phyloP scores from a whole-genome alignment of 1,140 invertebrate genomes.

The Temnothorax curvispinosus region DNA sequence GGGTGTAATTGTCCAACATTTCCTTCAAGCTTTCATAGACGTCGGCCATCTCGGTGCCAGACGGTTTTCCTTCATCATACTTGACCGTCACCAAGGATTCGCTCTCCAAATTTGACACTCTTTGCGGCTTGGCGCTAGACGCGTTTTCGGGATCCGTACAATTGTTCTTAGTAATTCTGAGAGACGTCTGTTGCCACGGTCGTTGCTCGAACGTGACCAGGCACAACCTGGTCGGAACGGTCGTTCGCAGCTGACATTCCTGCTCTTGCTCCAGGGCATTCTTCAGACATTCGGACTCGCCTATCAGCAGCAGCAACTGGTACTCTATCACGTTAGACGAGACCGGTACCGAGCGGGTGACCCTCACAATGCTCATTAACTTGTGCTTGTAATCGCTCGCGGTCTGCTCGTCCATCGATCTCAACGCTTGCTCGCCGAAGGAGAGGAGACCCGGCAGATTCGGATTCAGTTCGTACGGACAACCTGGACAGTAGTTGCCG shows the following conservation, averaged over 20 bases:
- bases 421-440: slow-evolving; percentile 77
- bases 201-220: slow-evolving; percentile 80
- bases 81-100: slow-evolving; percentile 64
- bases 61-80: slow-evolving; percentile 49
- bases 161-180: slow-evolving; percentile 80
- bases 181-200: slow-evolving; percentile 76
- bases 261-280: slow-evolving; percentile 75
- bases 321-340: slow-evolving; percentile 80
- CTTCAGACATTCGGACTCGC: slow-evolving; percentile 81
- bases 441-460: slow-evolving; percentile 77
- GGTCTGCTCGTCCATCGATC: slow-evolving; percentile 79
- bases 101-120: slow-evolving; percentile 50
- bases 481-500: slow-evolving; percentile 81
- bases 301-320: slow-evolving; percentile 80
- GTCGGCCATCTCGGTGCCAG: slow-evolving; percentile 12
- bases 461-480: slow-evolving; percentile 83
- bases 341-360: slow-evolving; percentile 79
- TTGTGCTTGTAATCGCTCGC: slow-evolving; percentile 81
- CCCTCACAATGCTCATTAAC: slow-evolving; percentile 77
- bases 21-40: slow-evolving; percentile 54
- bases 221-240: slow-evolving; percentile 78
- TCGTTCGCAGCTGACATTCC: slow-evolving; percentile 77
- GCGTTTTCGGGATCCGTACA: slow-evolving; percentile 72
- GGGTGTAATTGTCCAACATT: slow-evolving; percentile 63
- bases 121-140: background rate